A percentile compares a stretch with the other conserved stretches of the same genome.
Evolutionary conservation across 2,888 invertebrate species (phyloP).

Genomic region (Leptopterna dolabrata): DNA sequence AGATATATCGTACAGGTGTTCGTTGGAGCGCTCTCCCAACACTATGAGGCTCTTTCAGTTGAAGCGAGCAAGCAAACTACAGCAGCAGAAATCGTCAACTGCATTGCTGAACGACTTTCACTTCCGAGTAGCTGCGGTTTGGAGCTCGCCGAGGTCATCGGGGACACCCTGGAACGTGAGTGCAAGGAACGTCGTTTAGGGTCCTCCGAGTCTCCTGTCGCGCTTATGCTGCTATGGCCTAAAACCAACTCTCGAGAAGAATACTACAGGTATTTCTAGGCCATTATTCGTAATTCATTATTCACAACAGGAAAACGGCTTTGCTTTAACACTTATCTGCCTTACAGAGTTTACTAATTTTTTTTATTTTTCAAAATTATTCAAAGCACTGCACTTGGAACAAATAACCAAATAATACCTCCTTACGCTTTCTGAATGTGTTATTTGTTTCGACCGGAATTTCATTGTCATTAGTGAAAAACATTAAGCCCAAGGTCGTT

Average conservation of each 20-base stretch:
- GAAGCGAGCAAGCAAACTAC: conserved; percentile 93
- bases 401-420: too few species aligned
- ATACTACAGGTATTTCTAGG: conserved; percentile 68
- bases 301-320: too few species aligned
- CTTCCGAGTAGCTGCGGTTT: conserved; percentile 74
- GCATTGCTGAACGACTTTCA: conserved; percentile 81
- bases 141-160: conserved; percentile 89
- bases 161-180: conserved; percentile 86
- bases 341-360: too few species aligned
- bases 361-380: too few species aligned
- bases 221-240: conserved; percentile 86
- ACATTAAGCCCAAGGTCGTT: conserved; percentile 38
- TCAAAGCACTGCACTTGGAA: too few species aligned
- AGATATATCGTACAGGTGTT: conserved; percentile 78
- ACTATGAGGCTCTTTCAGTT: conserved; percentile 89
- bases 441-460: neutral
- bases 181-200: conserved; percentile 92
- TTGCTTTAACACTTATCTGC: too few species aligned
- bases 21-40: conserved; percentile 87
- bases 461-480: neutral
- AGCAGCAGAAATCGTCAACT: conserved; percentile 90
- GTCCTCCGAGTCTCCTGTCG: conserved; percentile 82
- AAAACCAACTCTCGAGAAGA: conserved; percentile 70
- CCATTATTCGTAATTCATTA: conserved; percentile 60
- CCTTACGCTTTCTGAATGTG: neutral